Conservation (phyloP, 2,888 invertebrate genomes). For the Aromia moschata region DNA sequence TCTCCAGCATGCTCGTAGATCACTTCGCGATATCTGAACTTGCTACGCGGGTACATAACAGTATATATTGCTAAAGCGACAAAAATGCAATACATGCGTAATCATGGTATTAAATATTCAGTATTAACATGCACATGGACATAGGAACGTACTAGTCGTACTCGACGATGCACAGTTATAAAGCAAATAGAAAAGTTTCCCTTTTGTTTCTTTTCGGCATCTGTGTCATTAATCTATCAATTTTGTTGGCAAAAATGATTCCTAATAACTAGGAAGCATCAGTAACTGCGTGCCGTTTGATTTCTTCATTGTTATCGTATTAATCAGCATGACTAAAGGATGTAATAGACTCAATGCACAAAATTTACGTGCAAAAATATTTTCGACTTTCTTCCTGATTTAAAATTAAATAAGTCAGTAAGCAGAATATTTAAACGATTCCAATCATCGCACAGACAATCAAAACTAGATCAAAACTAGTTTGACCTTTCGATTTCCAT, state of each 20-base stretch:
- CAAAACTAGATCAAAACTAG: too few species aligned
- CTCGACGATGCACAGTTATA: constrained; percentile 16
- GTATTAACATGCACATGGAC: constrained; percentile 28
- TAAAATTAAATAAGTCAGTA: too few species aligned
- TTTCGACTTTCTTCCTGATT: too few species aligned
- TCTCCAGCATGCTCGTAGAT: not conserved
- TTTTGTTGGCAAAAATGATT: not conserved
- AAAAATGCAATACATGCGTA: constrained; percentile 37
- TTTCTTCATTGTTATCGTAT: too few species aligned
- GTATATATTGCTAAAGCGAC: constrained; percentile 35
- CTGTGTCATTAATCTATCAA: constrained; percentile 6
- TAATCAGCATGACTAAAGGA: too few species aligned
- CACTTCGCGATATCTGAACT: constrained; percentile 24
- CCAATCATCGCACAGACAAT: too few species aligned
- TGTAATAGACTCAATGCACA: too few species aligned
- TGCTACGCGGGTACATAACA: constrained; percentile 29
- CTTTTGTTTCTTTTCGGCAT: constrained; percentile 2
- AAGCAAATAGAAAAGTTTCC: constrained; percentile 7
- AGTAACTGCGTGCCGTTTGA: not conserved
- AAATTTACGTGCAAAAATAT: too few species aligned
- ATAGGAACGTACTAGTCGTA: constrained; percentile 7
- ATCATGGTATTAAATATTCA: constrained; percentile 37
- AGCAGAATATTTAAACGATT: too few species aligned
- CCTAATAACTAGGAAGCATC: not conserved
- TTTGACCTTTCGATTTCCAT: too few species aligned